phyloP scores from a whole-genome alignment of 35 echinoderm and acorn worm genomes.

The Lytechinus variegatus region DNA sequence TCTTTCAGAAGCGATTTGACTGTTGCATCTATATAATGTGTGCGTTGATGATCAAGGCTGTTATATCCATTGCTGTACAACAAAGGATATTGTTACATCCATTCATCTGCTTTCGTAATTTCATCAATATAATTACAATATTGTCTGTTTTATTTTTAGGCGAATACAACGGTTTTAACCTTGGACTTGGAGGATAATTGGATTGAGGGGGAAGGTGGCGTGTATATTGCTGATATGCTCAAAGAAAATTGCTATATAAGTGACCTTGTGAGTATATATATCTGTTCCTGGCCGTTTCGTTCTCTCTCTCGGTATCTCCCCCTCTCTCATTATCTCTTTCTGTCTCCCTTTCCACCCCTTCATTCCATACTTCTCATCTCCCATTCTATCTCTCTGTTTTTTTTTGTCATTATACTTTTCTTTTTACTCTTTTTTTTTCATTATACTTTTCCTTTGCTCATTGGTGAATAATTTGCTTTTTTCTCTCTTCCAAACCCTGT shows the following conservation, averaged over 20 bases:
- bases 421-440: no score
- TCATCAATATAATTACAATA: neutral
- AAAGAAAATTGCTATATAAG: conserved; percentile 99
- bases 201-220: conserved; percentile 90
- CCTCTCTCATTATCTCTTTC: neutral
- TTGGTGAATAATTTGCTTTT: no score
- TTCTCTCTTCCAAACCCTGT: no score
- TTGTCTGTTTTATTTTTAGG: conserved; percentile 53
- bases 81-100: neutral
- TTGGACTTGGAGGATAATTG: conserved; percentile 97
- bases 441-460: no score
- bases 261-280: conserved; percentile 72
- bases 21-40: neutral
- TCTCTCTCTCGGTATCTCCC: neutral
- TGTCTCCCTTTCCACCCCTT: neutral
- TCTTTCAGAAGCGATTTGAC: neutral
- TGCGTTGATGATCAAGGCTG: neutral
- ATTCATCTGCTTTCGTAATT: neutral
- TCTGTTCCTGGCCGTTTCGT: no score
- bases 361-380: no score
- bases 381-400: no score
- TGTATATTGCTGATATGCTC: conserved; percentile 93
- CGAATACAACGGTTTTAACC: conserved; percentile 86
- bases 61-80: neutral
- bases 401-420: no score